phyloP scores from a whole-genome alignment of 1,140 invertebrate species.

The Theocolax elegans region DNA sequence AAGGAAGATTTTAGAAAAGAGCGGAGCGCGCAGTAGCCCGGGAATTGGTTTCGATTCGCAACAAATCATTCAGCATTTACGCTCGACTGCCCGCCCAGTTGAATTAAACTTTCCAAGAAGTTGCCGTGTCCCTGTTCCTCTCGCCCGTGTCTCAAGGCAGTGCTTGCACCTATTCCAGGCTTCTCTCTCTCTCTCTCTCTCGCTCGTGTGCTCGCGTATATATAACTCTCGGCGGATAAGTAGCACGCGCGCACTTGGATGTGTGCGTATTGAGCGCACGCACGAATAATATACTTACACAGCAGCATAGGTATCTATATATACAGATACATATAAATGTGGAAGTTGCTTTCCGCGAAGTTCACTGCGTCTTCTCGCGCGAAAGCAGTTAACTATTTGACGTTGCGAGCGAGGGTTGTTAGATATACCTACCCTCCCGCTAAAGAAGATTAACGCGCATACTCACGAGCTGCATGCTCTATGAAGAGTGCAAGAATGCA shows the following conservation, averaged over 20 bases:
- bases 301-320: not conserved
- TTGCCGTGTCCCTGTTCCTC: slow-evolving; percentile 39
- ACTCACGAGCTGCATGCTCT: not conserved
- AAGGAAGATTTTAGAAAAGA: not conserved
- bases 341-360: slow-evolving; percentile 2
- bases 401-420: slow-evolving; percentile 41
- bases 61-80: slow-evolving; percentile 60
- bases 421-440: slow-evolving; percentile 34
- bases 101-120: slow-evolving; percentile 62
- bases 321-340: not conserved
- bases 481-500: not conserved
- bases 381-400: slow-evolving; percentile 58
- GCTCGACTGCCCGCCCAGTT: slow-evolving; percentile 53
- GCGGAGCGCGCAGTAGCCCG: not conserved
- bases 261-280: not conserved
- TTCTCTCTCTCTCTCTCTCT: slow-evolving; percentile 41
- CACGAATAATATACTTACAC: not conserved
- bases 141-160: slow-evolving; percentile 35
- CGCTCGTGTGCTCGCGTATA: slow-evolving; percentile 38
- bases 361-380: slow-evolving; percentile 40
- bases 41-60: slow-evolving; percentile 56
- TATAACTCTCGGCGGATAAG: slow-evolving; percentile 43
- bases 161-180: slow-evolving; percentile 49
- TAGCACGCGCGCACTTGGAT: slow-evolving; percentile 37
- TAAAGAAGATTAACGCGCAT: slow-evolving; percentile 44